Base-by-base conservation (phyloP, 2,888 invertebrate species). In the Embidobia sp. region DNA sequence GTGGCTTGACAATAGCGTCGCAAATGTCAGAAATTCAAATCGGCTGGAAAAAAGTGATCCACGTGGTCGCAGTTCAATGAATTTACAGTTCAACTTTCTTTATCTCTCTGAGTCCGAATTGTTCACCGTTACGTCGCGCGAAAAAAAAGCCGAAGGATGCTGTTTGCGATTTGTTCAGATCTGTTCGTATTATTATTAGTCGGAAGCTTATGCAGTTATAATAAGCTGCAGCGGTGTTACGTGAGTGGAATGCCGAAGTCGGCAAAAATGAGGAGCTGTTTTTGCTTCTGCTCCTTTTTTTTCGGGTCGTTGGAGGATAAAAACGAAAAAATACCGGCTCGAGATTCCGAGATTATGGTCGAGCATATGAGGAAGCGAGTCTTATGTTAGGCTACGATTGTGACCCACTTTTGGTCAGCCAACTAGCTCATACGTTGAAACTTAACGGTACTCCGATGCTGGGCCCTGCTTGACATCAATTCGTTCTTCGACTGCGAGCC, bases 361-460 rank as follows among this genome's bases (percentile, higher is more conserved):
- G 73, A 61, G 76, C n/a, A 79, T 29, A 83, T 79, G 80, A 82
- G 79, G 79, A 83, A 75, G 72, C 48, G 63, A 72, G 79, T 82
- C 81, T 83, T 83, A 85, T 85, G 86, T 87, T 87, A 83, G 85
- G 85, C 86, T 85, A 85, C 82, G 84, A 85, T 87, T 88, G 84
- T 87, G 89, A 87, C 89, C 88, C 77, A 89, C 88, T 87, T 88
- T 85, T 82, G 82, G 76, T 72, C 83, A 81, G 84, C 81, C 85
- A 86, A 85, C 87, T 85, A 85, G 85, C 86, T 86, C 85, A 85
- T 86, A 88, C 86, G 85, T 86, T 83, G 85, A 86, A 88, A 85
- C 85, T 84, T 89, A 89, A 89, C 89, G 89, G 88, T 88, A 89
- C 86, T 81, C 75, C 82, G 83, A 86, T 85, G 83, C 85, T 84